Evolutionary conservation across 2,113 vertebrate species (phyloP).

Genomic region (Corythaixoides concolor): DNA sequence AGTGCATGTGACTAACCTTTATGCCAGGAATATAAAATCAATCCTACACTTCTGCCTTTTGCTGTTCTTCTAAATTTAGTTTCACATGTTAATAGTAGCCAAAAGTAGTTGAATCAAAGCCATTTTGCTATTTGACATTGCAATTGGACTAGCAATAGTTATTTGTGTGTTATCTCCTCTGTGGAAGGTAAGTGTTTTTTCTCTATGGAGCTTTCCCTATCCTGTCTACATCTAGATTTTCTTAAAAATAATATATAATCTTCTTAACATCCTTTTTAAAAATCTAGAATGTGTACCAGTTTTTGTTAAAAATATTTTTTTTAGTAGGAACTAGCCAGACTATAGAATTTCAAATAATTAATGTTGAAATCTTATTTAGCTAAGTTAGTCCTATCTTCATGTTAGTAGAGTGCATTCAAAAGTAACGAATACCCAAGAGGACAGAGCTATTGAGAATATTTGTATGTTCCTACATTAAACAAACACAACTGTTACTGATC

Average conservation of each 20-base stretch:
- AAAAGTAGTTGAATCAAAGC: conserved; percentile 4
- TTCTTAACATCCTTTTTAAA: not conserved
- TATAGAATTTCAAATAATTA: not conserved
- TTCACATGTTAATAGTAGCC: not conserved
- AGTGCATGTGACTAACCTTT: not conserved
- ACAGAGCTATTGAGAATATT: not conserved
- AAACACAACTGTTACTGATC: not conserved
- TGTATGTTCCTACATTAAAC: not conserved
- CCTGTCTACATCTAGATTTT: not conserved
- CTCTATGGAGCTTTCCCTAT: not conserved
- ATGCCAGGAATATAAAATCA: not conserved
- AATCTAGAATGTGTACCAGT: not conserved
- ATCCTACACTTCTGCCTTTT: not conserved
- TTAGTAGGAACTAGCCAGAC: too few relatives aligned
- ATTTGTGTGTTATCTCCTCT: not conserved
- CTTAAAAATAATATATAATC: not conserved
- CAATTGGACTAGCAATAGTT: conserved; percentile 26
- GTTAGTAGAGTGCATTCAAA: not conserved
- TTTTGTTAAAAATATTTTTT: not conserved
- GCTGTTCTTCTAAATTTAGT: not conserved
- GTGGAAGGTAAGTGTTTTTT: not conserved
- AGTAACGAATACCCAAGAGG: not conserved
- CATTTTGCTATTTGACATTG: conserved; percentile 21
- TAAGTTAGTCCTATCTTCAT: not conserved
- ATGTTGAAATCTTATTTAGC: not conserved